Base-by-base conservation (phyloP, 2,113 vertebrate species). In the Serilophus lunatus region DNA sequence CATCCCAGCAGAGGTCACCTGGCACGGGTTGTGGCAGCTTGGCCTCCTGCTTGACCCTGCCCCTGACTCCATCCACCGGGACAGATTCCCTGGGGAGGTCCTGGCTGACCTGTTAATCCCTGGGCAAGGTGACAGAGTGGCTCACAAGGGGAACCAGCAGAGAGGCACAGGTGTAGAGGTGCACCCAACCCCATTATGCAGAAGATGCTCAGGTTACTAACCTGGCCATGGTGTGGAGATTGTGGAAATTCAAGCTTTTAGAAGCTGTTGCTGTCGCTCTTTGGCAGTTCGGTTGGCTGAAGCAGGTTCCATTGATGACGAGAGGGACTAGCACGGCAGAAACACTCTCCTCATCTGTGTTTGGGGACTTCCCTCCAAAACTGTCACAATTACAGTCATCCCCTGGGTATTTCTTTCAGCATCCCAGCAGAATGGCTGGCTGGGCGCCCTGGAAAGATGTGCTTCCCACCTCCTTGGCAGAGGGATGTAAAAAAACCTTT, bases 151-250 rank as follows among this genome's bases (percentile, higher is more conserved):
- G 18, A 13, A 82, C 31, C 14, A 59, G 44, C 31, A 69, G 35
- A 44, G 59, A 82, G 18, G 18, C 12, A 35, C 28, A 14, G 38
- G 9, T 24, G 72, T 3, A 19, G 40, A 40, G 16, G 8, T 18
- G 22, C 14, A 86, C 12, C 29, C 45, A 77, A 59, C 40, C 49
- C 44, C 2, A 0, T 13, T 15, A 1, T 14, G 38, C 53, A 72
- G 35, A 24, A 77, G 49, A 17, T 16, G 18, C 9, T 72, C 44
- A 29, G 40, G 31, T 61, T 44, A 35, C 40, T 40, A 16, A 65
- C 12, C 36, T 24, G 20, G 18, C 7, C 31, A 10, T 0, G 0
- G 14, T 4, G 7, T 22, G 36, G 26, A 61, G 24, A 28, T 7
- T 1, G 2, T 31, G 36, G 56, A 40, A 64, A 86, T 33, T 8